Evolutionary conservation across 1,140 invertebrate genomes (phyloP).

Genomic region (Araneus ventricosus): DNA sequence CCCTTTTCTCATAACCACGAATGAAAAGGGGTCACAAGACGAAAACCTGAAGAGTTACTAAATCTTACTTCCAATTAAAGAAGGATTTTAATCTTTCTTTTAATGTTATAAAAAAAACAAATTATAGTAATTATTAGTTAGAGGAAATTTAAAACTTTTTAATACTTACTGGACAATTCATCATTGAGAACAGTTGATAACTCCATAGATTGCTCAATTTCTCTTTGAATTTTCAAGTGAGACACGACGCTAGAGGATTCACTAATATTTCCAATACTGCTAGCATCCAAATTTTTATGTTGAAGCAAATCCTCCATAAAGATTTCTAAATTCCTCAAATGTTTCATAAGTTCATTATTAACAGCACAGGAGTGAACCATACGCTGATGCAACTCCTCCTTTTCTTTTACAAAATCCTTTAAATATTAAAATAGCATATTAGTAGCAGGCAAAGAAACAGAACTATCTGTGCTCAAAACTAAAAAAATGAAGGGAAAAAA

Average conservation of each 20-base stretch:
- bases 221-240: slow-evolving; percentile 32
- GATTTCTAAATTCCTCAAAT: slow-evolving; percentile 47
- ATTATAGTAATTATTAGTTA: too few relatives aligned
- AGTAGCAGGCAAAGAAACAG: too few relatives aligned
- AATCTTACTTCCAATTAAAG: too few relatives aligned
- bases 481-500: too few relatives aligned
- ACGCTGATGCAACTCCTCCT: neutral
- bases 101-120: too few relatives aligned
- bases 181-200: slow-evolving; percentile 51
- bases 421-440: too few relatives aligned
- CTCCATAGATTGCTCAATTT: slow-evolving; percentile 28
- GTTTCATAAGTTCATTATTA: slow-evolving; percentile 62
- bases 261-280: slow-evolving; percentile 50
- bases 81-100: too few relatives aligned
- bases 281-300: slow-evolving; percentile 45
- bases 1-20: too few relatives aligned
- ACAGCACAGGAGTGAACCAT: slow-evolving; percentile 41
- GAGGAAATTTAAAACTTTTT: neutral
- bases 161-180: slow-evolving; percentile 54
- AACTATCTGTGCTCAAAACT: too few relatives aligned
- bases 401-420: slow-evolving; percentile 39
- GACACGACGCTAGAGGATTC: slow-evolving; percentile 46
- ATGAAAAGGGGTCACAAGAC: too few relatives aligned
- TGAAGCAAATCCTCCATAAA: slow-evolving; percentile 67
- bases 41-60: too few relatives aligned